Conservation (phyloP, 2,888 invertebrate species). For the Drosophila pseudotakahashii region DNA sequence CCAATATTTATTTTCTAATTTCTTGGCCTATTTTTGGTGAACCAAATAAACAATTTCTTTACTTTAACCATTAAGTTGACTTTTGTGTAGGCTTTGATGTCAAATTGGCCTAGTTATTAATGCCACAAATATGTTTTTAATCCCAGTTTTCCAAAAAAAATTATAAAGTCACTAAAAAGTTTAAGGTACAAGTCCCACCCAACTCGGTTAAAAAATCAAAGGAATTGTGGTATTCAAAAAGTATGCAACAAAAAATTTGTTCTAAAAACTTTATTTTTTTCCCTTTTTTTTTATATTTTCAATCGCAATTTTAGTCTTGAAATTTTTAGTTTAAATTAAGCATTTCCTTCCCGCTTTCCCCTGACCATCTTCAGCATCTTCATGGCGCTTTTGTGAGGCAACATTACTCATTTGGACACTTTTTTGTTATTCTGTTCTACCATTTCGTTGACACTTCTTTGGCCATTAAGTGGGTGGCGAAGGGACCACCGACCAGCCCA, state of each 20-base stretch:
- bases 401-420: constrained; percentile 25
- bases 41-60: background rate
- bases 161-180: too few species aligned
- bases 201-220: too few species aligned
- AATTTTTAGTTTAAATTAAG: background rate
- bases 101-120: background rate
- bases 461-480: constrained; percentile 31
- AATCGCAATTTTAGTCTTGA: background rate
- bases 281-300: too few species aligned
- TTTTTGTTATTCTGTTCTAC: background rate
- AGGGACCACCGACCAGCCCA: background rate
- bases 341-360: background rate
- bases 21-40: background rate
- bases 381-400: background rate
- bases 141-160: too few species aligned
- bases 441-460: constrained; percentile 1
- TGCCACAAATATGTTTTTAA: too few species aligned
- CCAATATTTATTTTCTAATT: constrained; percentile 13
- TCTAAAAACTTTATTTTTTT: too few species aligned
- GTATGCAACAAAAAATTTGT: too few species aligned
- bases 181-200: too few species aligned
- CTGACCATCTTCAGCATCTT: background rate
- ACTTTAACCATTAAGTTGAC: background rate
- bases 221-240: too few species aligned
- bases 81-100: background rate